Evolutionary conservation across 2,888 invertebrate genomes (phyloP), one percentile per base, ranked within the genome.

Genomic region (Hirtodrosophila alboralis): DNA sequence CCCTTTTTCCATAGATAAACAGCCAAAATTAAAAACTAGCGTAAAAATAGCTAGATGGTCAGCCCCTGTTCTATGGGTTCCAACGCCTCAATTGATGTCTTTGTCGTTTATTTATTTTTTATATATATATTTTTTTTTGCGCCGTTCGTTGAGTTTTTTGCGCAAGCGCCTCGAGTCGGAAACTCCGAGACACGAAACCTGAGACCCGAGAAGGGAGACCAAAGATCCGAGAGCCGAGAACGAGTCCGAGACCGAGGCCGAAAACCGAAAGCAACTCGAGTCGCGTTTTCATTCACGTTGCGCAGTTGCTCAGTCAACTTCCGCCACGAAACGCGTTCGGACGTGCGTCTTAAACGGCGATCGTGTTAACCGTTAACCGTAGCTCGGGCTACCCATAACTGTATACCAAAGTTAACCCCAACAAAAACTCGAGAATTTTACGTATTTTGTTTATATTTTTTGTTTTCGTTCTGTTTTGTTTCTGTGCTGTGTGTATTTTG

Each of bases 241-340:
- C 26, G 58, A 64, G 45, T 36, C 34, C 47, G 53, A 23, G 13
- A 16, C 37, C 49, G 53, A 33, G 23, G n/a, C 33, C 58, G 47
- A 70, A 61, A 68, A 23, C 27, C 30, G 37, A 51, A 49, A 48
- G 34, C 41, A 45, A 16, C 57, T 33, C 14, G 61, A 27, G 45
- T 44, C 48, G 52, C 38, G 40, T 68, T 58, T 73, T 34, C 63
- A 44, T 72, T 61, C 47, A 59, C 59, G 64, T 60, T n/a, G n/a
- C n/a, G n/a, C n/a, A n/a, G n/a, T 76, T 71, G 81, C 72, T 90
- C 79, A 89, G 89, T 89, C 87, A 75, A 89, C 84, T 89, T 89
- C 84, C 81, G 87, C 76, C 84, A 86, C 87, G 87, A 88, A 86
- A 86, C 76, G 85, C 84, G 87, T 75, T 83, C 85, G 87, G 90